These are phyloP conservation scores for Iselma pallidipennis DNA, from an alignment of 2,888 invertebrate genomes.

Conservation along the genomic window DNA sequence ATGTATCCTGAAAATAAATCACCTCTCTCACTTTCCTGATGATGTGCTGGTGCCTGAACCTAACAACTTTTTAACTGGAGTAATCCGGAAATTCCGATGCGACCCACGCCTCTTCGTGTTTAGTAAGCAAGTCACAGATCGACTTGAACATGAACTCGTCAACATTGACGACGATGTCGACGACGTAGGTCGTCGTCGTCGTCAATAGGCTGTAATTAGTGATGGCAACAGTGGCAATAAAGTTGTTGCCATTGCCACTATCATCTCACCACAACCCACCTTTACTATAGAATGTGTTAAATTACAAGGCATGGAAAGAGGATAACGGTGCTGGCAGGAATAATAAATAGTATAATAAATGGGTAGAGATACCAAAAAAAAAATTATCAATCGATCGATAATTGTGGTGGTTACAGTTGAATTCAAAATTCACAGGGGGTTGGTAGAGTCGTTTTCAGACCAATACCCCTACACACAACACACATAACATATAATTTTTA, in stretches of 20 bases:
- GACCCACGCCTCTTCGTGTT: constrained; percentile 28
- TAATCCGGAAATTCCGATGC: constrained; percentile 31
- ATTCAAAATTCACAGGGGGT: neutral
- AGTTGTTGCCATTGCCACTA: neutral
- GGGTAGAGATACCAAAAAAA: too few species aligned
- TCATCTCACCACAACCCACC: neutral
- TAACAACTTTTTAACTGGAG: constrained; percentile 22
- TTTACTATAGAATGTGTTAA: constrained; percentile 9
- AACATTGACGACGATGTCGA: constrained; percentile 6
- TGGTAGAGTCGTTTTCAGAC: too few species aligned
- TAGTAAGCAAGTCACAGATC: constrained; percentile 31
- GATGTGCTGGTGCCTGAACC: constrained; percentile 1
- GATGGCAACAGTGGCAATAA: neutral
- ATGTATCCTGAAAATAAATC: constrained; percentile 14
- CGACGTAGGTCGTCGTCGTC: constrained; percentile 16
- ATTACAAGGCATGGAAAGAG: constrained; percentile 16
- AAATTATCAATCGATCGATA: too few species aligned
- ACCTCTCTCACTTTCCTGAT: too few species aligned
- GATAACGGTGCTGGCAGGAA: neutral
- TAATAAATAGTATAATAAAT: too few species aligned
- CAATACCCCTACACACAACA: neutral
- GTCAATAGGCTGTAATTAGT: constrained; percentile 30
- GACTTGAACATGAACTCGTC: constrained; percentile 29
- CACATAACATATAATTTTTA: constrained; percentile 3
- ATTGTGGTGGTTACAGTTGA: too few species aligned